These are phyloP conservation scores for Tenthredo scrophulariae DNA, from an alignment of 2,888 invertebrate genomes.

Conservation along the genomic window DNA sequence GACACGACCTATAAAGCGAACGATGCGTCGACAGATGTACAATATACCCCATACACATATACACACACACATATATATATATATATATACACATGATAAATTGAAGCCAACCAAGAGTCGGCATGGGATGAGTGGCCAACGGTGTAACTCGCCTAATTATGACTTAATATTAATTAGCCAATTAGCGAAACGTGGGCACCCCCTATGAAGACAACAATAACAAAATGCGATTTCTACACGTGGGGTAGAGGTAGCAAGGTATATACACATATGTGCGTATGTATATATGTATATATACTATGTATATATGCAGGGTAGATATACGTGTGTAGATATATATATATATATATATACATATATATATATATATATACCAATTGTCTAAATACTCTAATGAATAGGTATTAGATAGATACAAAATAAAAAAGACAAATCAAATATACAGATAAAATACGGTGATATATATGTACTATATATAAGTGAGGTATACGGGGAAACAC, in stretches of 20 bases:
- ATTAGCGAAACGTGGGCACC: conserved; percentile 62
- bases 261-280: not conserved
- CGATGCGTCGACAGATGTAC: conserved; percentile 32
- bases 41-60: conserved; percentile 3
- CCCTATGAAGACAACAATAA: not conserved
- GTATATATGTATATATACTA: not conserved
- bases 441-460: conserved; percentile 60
- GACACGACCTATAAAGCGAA: conserved; percentile 17
- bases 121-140: conserved; percentile 66
- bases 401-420: conserved; percentile 17
- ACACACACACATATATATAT: not conserved
- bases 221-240: not conserved
- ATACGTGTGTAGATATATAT: not conserved
- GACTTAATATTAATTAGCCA: conserved; percentile 73
- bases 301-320: not conserved
- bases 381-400: conserved; percentile 9
- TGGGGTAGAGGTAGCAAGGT: not conserved
- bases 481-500: conserved; percentile 75
- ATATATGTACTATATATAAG: conserved; percentile 52
- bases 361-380: not conserved
- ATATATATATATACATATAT: not conserved
- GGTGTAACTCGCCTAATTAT: conserved; percentile 69
- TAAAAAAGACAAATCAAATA: conserved; percentile 16
- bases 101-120: conserved; percentile 66
- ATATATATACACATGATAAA: conserved; percentile 30